phyloP scores from a whole-genome alignment of 2,888 invertebrate genomes.

The Lydus trimaculatus region DNA sequence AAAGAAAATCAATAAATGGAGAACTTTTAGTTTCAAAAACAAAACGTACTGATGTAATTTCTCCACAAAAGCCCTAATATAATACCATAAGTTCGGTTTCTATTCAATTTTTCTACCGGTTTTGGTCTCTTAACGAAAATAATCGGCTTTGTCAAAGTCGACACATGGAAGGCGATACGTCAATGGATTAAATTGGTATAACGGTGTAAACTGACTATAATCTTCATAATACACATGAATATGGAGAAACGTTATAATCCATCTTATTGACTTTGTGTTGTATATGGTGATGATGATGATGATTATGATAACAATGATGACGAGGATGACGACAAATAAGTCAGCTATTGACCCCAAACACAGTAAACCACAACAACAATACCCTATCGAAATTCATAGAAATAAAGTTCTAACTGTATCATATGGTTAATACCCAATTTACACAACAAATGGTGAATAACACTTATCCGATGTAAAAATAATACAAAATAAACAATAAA shows the following conservation, averaged over 20 bases:
- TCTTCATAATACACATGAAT: conserved; percentile 40
- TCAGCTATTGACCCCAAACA: not conserved
- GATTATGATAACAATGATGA: not conserved
- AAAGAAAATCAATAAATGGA: not conserved
- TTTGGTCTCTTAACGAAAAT: conserved; percentile 30
- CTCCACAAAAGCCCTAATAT: not conserved
- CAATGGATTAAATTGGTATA: conserved; percentile 42
- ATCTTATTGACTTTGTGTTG: conserved; percentile 25
- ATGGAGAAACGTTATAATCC: conserved; percentile 38
- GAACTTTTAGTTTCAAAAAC: not conserved
- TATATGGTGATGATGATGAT: not conserved
- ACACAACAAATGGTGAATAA: not conserved
- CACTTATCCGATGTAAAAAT: not conserved
- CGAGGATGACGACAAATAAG: not conserved
- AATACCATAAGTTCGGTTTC: not conserved
- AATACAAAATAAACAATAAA: not conserved
- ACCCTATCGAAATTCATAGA: not conserved
- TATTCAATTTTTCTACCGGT: not conserved
- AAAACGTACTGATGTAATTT: not conserved
- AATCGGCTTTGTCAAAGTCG: conserved; percentile 44
- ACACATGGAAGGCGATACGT: conserved; percentile 45
- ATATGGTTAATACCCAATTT: not conserved
- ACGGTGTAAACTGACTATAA: conserved; percentile 32
- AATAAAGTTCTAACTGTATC: not conserved
- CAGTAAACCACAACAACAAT: not conserved